phyloP scores from a whole-genome alignment of 2,888 invertebrate species.

The Xestoiulus laeticollis region DNA sequence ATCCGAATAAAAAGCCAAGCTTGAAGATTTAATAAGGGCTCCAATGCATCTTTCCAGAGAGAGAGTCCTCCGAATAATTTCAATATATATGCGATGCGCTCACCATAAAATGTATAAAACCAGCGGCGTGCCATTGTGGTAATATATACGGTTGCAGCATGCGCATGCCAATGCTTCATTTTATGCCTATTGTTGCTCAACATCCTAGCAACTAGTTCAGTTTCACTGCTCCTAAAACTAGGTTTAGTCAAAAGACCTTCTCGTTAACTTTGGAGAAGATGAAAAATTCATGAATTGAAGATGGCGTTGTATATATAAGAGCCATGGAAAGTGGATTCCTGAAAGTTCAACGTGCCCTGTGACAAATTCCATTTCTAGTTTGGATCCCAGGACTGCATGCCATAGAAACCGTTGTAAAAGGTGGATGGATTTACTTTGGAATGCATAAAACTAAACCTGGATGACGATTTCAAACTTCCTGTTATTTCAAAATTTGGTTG shows the following conservation, averaged over 20 bases:
- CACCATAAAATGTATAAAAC: neutral
- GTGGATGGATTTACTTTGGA: too few species aligned
- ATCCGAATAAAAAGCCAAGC: neutral
- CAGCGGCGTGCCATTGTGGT: neutral
- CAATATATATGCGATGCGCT: conserved; percentile 11
- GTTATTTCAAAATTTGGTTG: too few species aligned
- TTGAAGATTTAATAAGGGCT: neutral
- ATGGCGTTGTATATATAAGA: neutral
- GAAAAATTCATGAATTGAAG: neutral
- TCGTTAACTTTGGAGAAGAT: neutral
- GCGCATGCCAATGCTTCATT: neutral
- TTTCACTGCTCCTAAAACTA: neutral
- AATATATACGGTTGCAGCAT: neutral
- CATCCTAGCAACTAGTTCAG: neutral
- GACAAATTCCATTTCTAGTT: too few species aligned
- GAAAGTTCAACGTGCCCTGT: too few species aligned
- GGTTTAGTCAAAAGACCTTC: neutral
- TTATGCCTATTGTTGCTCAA: neutral
- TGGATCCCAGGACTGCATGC: too few species aligned
- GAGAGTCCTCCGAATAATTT: conserved; percentile 15
- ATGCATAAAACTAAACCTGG: too few species aligned
- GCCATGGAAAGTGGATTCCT: too few species aligned
- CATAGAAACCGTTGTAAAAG: too few species aligned
- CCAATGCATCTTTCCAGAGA: neutral
- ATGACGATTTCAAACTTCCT: too few species aligned